Conservation (phyloP, 1,140 invertebrate species). For the Apocrypta bakeri region DNA sequence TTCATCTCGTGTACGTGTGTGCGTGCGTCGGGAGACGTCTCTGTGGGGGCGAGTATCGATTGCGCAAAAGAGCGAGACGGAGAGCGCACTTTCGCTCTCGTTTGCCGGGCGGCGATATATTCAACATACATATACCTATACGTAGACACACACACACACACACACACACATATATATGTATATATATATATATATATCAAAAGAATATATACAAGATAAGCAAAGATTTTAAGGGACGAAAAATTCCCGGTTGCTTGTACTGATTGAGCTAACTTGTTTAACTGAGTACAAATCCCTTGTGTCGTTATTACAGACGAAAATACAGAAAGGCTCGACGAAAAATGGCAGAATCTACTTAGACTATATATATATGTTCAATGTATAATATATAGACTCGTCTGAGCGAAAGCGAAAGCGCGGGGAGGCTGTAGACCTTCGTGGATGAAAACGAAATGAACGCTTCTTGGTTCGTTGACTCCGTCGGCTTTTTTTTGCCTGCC, state of each 20-base stretch:
- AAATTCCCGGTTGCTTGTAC: no score
- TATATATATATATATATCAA: no score
- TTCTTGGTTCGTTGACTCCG: conserved; percentile 47
- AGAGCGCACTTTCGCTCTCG: conserved; percentile 46
- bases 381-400: neutral
- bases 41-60: conserved; percentile 41
- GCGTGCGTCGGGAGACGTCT: neutral
- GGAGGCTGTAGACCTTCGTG: neutral
- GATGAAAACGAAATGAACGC: conserved; percentile 46
- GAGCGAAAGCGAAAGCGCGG: conserved; percentile 11
- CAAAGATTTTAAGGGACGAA: no score
- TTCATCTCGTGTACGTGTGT: neutral
- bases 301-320: no score
- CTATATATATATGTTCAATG: neutral
- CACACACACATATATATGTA: no score
- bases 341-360: neutral
- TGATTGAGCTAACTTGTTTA: no score
- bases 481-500: neutral
- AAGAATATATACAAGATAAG: no score
- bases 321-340: no score
- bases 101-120: neutral
- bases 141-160: neutral
- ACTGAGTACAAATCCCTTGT: no score
- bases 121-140: neutral
- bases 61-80: conserved; percentile 20